Evolutionary conservation across 2,113 vertebrate species (phyloP).

Genomic region (Lophochroa leadbeateri): DNA sequence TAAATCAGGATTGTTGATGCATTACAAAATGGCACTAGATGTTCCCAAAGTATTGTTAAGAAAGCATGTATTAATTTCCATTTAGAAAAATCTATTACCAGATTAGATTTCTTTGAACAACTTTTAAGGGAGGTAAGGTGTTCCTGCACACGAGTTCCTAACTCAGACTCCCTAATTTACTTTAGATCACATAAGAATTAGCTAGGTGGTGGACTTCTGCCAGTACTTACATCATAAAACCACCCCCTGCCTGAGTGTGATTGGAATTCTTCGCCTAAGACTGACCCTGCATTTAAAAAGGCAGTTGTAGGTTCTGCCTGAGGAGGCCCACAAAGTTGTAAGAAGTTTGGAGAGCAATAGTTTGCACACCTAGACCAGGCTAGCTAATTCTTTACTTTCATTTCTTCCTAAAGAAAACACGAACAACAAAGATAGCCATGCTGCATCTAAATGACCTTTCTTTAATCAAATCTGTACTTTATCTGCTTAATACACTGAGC

Average conservation of each 20-base stretch:
- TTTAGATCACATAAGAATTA: constrained; percentile 48
- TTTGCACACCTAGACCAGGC: not conserved
- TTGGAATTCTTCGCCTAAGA: constrained; percentile 54
- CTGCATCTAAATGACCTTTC: constrained; percentile 40
- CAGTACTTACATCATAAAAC: constrained; percentile 66
- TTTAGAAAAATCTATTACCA: not conserved
- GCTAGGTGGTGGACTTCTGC: constrained; percentile 51
- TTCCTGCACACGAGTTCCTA: not conserved
- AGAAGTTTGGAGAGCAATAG: constrained; percentile 7
- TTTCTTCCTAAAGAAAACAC: constrained; percentile 23
- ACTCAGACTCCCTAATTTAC: constrained; percentile 3
- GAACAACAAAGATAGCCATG: constrained; percentile 5
- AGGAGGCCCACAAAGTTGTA: constrained; percentile 36
- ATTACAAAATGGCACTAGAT: not conserved
- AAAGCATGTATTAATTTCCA: not conserved
- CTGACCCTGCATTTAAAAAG: constrained; percentile 56
- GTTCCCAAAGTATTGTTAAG: not conserved
- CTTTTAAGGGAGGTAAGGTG: constrained; percentile 2
- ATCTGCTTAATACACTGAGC: constrained; percentile 14
- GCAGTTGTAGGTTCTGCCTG: constrained; percentile 16
- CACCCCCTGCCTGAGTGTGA: constrained; percentile 61
- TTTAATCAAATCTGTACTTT: constrained; percentile 3
- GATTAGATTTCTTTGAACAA: not conserved
- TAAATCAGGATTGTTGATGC: not conserved
- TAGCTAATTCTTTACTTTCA: constrained; percentile 15